Conservation (phyloP, 2,113 vertebrate genomes). For the Progne subis region DNA sequence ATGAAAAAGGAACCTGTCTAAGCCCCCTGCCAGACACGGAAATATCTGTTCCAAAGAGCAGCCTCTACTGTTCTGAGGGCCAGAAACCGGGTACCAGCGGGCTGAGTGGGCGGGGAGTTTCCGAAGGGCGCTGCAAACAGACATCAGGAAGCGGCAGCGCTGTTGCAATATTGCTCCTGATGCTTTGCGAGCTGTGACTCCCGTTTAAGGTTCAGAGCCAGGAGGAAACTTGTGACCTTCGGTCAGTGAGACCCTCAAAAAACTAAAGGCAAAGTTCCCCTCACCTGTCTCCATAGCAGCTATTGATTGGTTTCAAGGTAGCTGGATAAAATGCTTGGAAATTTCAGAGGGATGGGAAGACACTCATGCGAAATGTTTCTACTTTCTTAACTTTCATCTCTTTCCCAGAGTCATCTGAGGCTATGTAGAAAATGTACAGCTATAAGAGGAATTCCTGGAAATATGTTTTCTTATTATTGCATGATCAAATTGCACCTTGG, state of each 20-base stretch:
- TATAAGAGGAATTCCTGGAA: not conserved
- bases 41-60: not conserved
- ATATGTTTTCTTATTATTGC: not conserved
- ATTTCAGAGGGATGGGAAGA: not conserved
- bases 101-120: not conserved
- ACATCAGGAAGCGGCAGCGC: not conserved
- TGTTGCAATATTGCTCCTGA: not conserved
- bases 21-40: not conserved
- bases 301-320: not conserved
- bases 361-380: not conserved
- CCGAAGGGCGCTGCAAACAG: not conserved
- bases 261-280: not conserved
- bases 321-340: not conserved
- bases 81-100: not conserved
- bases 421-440: not conserved
- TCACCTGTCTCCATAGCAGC: accelerated
- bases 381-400: not conserved
- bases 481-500: not conserved
- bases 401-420: not conserved
- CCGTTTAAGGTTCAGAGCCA: not conserved
- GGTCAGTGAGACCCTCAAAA: not conserved
- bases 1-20: not conserved
- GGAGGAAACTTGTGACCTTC: not conserved
- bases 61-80: not conserved
- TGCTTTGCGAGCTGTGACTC: not conserved